Evolutionary conservation across 1,140 invertebrate species (phyloP), one percentile per base, ranked within the genome.

Genomic region (Melanaphis sacchari): DNA sequence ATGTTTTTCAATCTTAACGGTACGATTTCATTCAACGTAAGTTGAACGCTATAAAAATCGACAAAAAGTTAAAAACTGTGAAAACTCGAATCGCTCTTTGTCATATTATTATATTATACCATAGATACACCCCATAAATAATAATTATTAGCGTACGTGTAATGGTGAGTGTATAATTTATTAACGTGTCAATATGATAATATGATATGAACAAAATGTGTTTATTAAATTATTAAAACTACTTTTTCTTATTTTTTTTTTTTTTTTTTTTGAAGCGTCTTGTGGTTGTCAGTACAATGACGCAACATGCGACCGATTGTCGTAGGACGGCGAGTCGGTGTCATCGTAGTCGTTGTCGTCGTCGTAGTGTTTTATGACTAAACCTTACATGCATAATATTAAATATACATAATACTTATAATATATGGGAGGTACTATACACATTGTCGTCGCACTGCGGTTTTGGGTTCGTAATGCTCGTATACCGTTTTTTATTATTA

Each of bases 251-350:
- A n/a, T n/a, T n/a, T n/a, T n/a, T n/a, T n/a, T n/a, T 36, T 26
- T 54, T 26, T 54, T 54, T 6, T 9, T 76, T n/a, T 76, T 76
- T 76, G 2, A 76, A n/a, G 21, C 81, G 81, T 38, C 18, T 21
- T 3, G 76, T 82, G 2, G 40, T 84, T 40, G 82, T 41, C 41
- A 18, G 43, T 43, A 46, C n/a, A 46, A 87, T 46, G 85, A 54
- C 88, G 52, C 52, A 90, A 90, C 38, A 11, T 31, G 22, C 88
- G 88, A 90, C 52, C 49, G 88, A 90, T 90, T 90, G 88, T 59
- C 88, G 88, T 90, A 90, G 88, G 88, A 54, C 88, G 88, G 22
- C 22, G 36, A 43, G 59, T 76, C 59, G 59, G 31, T 76, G 31
- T 76, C 59, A 76, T 76, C 43, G 38, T 49, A 2, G 46, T 18